Evolutionary conservation across 30 jellyfish, hydroid and myxozoan genomes (phyloP).

Genomic region (Chironex yamaguchii): DNA sequence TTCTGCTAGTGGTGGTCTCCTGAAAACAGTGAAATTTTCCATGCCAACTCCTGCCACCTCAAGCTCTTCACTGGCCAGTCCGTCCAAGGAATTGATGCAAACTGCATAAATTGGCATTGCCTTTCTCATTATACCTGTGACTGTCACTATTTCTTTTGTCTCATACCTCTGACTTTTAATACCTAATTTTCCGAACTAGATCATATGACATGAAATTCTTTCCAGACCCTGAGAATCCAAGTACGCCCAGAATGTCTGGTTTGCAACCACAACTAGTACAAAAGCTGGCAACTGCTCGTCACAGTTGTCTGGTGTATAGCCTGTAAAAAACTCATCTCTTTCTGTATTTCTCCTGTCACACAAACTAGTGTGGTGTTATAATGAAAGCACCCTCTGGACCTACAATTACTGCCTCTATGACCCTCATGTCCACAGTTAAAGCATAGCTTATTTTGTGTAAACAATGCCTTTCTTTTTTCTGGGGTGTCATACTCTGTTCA

Average conservation of each 20-base stretch:
- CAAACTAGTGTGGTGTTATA: slow-evolving; percentile 44
- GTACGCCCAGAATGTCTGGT: slow-evolving; percentile 48
- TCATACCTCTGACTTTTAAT: slow-evolving; percentile 21
- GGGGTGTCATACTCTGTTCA: too few species aligned
- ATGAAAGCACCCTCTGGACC: too few species aligned
- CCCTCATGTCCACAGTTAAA: too few species aligned
- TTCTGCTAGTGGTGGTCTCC: slow-evolving; percentile 53
- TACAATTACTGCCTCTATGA: too few species aligned
- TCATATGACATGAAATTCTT: slow-evolving; percentile 49
- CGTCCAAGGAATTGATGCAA: slow-evolving; percentile 6
- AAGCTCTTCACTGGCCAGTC: slow-evolving; percentile 46
- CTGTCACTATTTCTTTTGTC: slow-evolving; percentile 28
- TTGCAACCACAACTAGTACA: slow-evolving; percentile 1
- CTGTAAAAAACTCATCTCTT: slow-evolving; percentile 1
- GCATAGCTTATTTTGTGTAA: too few species aligned
- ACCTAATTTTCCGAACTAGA: slow-evolving; percentile 29
- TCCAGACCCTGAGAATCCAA: slow-evolving; percentile 63
- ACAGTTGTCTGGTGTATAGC: slow-evolving; percentile 21
- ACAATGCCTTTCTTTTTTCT: too few species aligned
- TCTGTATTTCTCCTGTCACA: slow-evolving; percentile 60
- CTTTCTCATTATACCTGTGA: slow-evolving; percentile 48
- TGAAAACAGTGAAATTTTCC: slow-evolving; percentile 46
- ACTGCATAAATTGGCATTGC: slow-evolving; percentile 43
- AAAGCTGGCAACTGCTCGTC: slow-evolving; percentile 26
- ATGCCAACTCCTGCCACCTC: slow-evolving; percentile 64